phyloP scores from a whole-genome alignment of 2,113 vertebrate genomes.

The Quiscalus mexicanus region DNA sequence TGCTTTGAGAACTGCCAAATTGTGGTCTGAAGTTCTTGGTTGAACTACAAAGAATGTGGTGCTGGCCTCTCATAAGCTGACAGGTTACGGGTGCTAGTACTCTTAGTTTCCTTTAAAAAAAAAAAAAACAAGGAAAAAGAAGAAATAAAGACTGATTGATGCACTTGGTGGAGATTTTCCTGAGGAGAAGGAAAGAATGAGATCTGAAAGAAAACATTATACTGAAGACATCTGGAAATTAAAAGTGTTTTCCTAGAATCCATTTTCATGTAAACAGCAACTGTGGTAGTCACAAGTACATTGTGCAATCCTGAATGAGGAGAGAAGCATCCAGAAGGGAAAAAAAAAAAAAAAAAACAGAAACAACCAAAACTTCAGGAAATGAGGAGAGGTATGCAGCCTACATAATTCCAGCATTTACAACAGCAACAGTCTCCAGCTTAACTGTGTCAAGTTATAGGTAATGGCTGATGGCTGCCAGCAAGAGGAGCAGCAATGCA shows the following conservation, averaged over 20 bases:
- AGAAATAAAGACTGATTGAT: not conserved
- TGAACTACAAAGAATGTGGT: constrained; percentile 16
- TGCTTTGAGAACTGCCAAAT: constrained; percentile 2
- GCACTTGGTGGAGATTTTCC: not conserved
- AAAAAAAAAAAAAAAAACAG: not conserved
- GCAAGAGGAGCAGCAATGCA: not conserved
- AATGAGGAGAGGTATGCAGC: not conserved
- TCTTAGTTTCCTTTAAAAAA: constrained; percentile 2
- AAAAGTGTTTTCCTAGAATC: constrained; percentile 23
- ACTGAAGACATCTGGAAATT: constrained; percentile 4
- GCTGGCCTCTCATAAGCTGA: not conserved
- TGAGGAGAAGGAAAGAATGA: not conserved
- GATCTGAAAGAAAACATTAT: not conserved
- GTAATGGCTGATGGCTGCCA: constrained; percentile 36
- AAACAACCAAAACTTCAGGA: not conserved
- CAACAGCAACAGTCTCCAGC: constrained; percentile 13
- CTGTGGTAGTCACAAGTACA: not conserved
- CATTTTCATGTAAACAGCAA: not conserved
- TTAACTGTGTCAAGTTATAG: constrained; percentile 21
- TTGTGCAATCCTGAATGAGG: not conserved
- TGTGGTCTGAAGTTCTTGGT: constrained; percentile 2
- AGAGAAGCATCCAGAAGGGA: not conserved
- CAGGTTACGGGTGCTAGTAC: not conserved
- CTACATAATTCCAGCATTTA: not conserved
- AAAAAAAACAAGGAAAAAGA: not conserved